Evolutionary conservation across 2,113 vertebrate genomes (phyloP).

Genomic region (Vanacampus margaritifer): DNA sequence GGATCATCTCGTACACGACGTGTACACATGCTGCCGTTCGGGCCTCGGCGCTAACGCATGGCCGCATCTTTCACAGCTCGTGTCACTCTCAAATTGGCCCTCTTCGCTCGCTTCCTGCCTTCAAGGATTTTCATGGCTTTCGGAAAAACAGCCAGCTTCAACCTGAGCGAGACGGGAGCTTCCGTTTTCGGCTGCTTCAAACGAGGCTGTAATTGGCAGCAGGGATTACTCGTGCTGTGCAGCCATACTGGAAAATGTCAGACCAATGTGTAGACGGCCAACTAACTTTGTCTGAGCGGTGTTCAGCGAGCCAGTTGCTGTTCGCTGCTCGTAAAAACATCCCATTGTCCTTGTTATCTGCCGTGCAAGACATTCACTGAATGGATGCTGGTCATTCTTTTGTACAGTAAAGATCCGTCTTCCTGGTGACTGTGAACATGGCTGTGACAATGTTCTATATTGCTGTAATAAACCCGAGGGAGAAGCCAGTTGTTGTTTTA

Average conservation of each 20-base stretch:
- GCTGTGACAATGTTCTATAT: not conserved
- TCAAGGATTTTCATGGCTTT: constrained; percentile 40
- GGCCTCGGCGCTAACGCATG: constrained; percentile 26
- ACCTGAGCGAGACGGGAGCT: constrained; percentile 40
- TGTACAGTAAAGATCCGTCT: not conserved
- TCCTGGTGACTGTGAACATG: not conserved
- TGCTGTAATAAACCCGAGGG: not conserved
- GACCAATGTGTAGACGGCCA: constrained; percentile 24
- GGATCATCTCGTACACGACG: constrained; percentile 52
- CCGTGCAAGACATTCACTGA: not conserved
- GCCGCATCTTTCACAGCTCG: constrained; percentile 36
- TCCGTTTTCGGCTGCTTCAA: constrained; percentile 49
- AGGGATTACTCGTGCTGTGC: constrained; percentile 33
- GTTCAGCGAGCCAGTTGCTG: constrained; percentile 26
- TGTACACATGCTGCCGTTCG: constrained; percentile 52
- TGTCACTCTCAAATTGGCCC: constrained; percentile 38
- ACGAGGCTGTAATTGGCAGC: constrained; percentile 59
- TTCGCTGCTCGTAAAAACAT: constrained; percentile 43
- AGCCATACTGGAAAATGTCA: constrained; percentile 53
- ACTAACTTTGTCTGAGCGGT: constrained; percentile 16
- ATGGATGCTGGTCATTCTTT: not conserved
- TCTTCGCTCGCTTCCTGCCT: constrained; percentile 26
- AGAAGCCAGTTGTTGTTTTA: not conserved
- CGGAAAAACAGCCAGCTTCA: constrained; percentile 16
- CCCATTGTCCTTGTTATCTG: constrained; percentile 17